Evolutionary conservation across 1,140 invertebrate genomes (phyloP).

Genomic region (Drosophila orosa): DNA sequence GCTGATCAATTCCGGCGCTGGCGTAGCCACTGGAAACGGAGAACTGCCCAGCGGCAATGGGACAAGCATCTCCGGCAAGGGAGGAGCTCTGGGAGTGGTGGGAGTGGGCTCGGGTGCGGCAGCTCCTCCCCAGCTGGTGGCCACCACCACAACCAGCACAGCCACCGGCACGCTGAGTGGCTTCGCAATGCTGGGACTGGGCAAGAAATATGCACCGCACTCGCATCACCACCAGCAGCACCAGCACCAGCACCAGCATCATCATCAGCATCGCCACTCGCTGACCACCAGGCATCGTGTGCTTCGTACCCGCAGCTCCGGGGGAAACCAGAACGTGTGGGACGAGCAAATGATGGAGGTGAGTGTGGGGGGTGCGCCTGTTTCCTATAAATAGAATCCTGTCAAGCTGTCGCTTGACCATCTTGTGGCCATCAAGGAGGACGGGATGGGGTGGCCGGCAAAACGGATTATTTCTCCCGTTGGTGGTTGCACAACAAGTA

Average conservation of each 20-base stretch:
- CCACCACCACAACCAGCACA: constrained; percentile 28
- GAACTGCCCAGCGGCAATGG: constrained; percentile 33
- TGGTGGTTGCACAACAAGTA: constrained; percentile 50
- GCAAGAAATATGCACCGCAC: constrained; percentile 47
- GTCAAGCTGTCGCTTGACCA: constrained; percentile 9
- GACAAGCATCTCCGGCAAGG: neutral
- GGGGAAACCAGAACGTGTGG: constrained; percentile 81
- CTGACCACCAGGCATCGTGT: constrained; percentile 79
- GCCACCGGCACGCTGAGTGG: constrained; percentile 40
- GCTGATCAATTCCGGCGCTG: constrained; percentile 46
- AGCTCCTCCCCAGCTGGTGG: constrained; percentile 4
- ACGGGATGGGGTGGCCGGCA: constrained; percentile 3
- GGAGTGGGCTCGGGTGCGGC: neutral
- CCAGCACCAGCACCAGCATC: constrained; percentile 36
- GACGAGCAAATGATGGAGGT: constrained; percentile 85
- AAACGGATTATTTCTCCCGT: constrained; percentile 33
- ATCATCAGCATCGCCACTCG: constrained; percentile 79
- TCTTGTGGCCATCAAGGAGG: constrained; percentile 1
- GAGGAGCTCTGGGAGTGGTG: neutral
- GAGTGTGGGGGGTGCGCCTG: constrained; percentile 35
- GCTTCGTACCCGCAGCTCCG: constrained; percentile 78
- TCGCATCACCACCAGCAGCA: constrained; percentile 64
- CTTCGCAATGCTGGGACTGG: constrained; percentile 60
- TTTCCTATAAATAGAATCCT: constrained; percentile 61
- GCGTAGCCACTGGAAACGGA: constrained; percentile 33